Base-by-base conservation (phyloP, 2,797 vertebrate species). In the Mastacembelus armatus region DNA sequence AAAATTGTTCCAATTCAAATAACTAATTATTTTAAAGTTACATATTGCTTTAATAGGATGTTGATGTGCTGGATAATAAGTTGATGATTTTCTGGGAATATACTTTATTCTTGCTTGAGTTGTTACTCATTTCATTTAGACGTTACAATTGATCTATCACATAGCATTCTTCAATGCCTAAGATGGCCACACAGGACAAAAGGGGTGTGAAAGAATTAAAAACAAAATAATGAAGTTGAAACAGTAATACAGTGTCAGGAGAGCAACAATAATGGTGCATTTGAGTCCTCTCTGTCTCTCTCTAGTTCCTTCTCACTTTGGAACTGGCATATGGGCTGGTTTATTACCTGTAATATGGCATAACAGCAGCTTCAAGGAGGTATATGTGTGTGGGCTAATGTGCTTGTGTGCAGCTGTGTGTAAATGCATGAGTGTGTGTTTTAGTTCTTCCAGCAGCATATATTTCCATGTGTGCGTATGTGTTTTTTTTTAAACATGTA, bases 331-430 rank as follows among this genome's bases (percentile, higher is more conserved):
- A 83, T 77, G 84, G 78, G 54, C 59, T 50, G 51, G 36, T 74
- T 89, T 75, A 89, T 87, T 84, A 82, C 67, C 71, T 83, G 59
- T 85, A 88, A 83, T 87, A 56, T 52, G 57, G 45, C 40, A 50
- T 82, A 79, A 86, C 79, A 68, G 77, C 66, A 71, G 71, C 68
- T 61, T 70, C 60, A 69, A 75, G 55, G 75, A 79, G 70, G 58
- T 73, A 59, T 59, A 32, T 58, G 64, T 47, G 52, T 72, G 45
- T 64, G 61, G 50, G 56, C 39, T 32, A 59, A 2, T 54, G 57
- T 62, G 45, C 58, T 59, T 60, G 62, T 70, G 50, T 62, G 63
- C 70, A 84, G 77, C 63, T 80, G 71, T 65, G 56, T 19, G 12
- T 47, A n/a, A 38, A 18, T 44, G 32, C 19, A 35, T 32, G 36